phyloP scores from a whole-genome alignment of 92 coral and sea anemone genomes.

The Epizoanthus stellaris region DNA sequence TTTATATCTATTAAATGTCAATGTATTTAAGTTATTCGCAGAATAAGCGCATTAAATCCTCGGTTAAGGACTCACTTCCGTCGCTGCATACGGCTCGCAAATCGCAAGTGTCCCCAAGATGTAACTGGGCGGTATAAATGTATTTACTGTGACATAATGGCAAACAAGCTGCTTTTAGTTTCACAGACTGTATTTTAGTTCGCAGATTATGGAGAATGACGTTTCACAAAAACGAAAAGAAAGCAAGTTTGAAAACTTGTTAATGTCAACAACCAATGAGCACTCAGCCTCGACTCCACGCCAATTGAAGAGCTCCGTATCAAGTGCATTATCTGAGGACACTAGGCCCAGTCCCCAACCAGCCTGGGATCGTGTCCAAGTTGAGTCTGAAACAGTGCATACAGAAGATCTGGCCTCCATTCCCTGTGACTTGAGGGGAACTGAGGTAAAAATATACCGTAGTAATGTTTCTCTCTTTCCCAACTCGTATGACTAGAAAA shows the following conservation, averaged over 20 bases:
- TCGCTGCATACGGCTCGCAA: too few relatives aligned
- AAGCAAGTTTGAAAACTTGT: too few relatives aligned
- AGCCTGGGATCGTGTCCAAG: neutral
- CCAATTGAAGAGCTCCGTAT: neutral
- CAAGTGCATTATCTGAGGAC: neutral
- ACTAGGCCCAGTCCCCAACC: neutral
- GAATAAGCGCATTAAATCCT: too few relatives aligned
- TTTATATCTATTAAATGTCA: too few relatives aligned
- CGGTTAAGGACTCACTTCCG: too few relatives aligned
- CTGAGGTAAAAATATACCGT: slow-evolving; percentile 7
- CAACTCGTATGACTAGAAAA: too few relatives aligned
- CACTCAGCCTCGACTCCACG: neutral
- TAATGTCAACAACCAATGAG: neutral
- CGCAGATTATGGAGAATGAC: slow-evolving; percentile 1
- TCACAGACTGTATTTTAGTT: neutral
- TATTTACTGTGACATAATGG: too few relatives aligned
- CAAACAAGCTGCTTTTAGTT: too few relatives aligned
- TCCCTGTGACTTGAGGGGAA: slow-evolving; percentile 35
- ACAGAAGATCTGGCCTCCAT: neutral
- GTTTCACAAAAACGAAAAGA: neutral
- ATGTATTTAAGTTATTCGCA: too few relatives aligned
- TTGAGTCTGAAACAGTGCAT: slow-evolving; percentile 5
- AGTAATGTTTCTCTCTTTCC: too few relatives aligned
- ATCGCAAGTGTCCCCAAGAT: too few relatives aligned
- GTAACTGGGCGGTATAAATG: too few relatives aligned